phyloP scores from a whole-genome alignment of 2,888 invertebrate species.

The Serrognathus titanus region DNA sequence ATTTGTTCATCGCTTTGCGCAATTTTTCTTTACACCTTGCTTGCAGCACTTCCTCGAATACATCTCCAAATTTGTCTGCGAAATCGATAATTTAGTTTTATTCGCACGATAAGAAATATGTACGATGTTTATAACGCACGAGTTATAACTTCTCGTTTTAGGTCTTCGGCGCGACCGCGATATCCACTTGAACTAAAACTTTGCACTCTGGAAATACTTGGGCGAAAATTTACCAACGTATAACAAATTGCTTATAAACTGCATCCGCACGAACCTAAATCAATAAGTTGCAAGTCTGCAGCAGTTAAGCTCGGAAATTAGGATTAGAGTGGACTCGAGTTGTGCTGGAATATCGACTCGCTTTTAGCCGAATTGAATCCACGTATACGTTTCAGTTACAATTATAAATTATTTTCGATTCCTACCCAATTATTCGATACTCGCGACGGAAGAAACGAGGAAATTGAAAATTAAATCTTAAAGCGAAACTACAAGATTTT shows the following conservation, averaged over 20 bases:
- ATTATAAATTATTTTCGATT: conserved; percentile 22
- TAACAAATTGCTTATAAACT: conserved; percentile 12
- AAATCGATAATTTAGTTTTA: neutral
- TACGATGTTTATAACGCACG: neutral
- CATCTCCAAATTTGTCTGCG: neutral
- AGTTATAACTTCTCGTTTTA: neutral
- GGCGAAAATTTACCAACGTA: conserved; percentile 2
- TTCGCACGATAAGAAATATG: neutral
- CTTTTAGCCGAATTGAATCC: conserved; percentile 20
- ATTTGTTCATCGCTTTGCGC: too few species aligned
- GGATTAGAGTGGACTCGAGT: conserved; percentile 18
- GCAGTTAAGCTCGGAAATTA: conserved; percentile 17
- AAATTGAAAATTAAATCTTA: conserved; percentile 21
- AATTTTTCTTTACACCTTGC: too few species aligned
- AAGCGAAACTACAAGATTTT: neutral
- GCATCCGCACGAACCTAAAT: conserved; percentile 10
- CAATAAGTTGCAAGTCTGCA: conserved; percentile 14
- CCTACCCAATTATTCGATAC: conserved; percentile 14
- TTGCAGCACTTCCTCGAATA: neutral
- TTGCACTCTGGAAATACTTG: conserved; percentile 10
- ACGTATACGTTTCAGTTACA: conserved; percentile 8
- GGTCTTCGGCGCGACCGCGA: conserved; percentile 10
- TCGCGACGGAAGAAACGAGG: conserved; percentile 8
- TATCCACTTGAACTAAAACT: conserved; percentile 10
- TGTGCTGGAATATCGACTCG: conserved; percentile 8